A percentile compares a stretch with the other conserved stretches of the same genome.
Conservation (phyloP, 2,113 vertebrate genomes). For the Lota lota region DNA sequence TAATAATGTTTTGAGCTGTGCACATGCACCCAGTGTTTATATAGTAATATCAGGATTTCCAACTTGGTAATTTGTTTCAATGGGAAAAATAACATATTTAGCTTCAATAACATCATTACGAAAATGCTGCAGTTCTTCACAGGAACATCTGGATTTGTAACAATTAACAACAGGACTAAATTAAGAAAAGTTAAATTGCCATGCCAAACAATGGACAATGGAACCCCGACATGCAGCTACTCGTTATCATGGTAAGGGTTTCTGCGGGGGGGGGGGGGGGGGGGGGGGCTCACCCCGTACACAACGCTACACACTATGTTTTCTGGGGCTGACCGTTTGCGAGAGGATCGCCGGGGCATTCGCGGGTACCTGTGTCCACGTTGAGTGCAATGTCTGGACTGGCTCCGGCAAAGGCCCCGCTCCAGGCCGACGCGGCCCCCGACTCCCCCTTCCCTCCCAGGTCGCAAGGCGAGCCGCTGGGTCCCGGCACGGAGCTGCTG, state of each 20-base stretch:
- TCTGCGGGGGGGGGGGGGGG: no score
- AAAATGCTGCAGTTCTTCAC: no score
- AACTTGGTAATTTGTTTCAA: not conserved
- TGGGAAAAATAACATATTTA: no score
- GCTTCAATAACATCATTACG: no score
- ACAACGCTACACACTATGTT: no score
- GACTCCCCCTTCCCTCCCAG: constrained; percentile 82
- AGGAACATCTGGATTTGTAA: not conserved
- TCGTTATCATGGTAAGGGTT: no score
- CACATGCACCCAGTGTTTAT: constrained; percentile 29
- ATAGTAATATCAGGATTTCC: not conserved
- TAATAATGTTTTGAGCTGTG: no score
- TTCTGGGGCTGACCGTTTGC: not conserved
- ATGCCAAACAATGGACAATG: not conserved
- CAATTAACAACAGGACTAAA: not conserved
- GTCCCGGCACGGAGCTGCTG: constrained; percentile 69
- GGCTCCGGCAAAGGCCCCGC: constrained; percentile 78
- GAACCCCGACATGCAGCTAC: no score
- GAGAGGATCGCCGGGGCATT: not conserved
- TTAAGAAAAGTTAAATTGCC: not conserved
- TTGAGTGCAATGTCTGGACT: constrained; percentile 87
- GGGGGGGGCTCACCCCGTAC: no score
- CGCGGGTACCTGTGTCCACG: constrained; percentile 86
- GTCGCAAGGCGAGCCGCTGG: constrained; percentile 83
- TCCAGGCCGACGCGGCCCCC: constrained; percentile 77